A percentile compares a stretch with the other conserved stretches of the same genome.
phyloP scores from a whole-genome alignment of 2,888 invertebrate species.

The Volucella zonaria region DNA sequence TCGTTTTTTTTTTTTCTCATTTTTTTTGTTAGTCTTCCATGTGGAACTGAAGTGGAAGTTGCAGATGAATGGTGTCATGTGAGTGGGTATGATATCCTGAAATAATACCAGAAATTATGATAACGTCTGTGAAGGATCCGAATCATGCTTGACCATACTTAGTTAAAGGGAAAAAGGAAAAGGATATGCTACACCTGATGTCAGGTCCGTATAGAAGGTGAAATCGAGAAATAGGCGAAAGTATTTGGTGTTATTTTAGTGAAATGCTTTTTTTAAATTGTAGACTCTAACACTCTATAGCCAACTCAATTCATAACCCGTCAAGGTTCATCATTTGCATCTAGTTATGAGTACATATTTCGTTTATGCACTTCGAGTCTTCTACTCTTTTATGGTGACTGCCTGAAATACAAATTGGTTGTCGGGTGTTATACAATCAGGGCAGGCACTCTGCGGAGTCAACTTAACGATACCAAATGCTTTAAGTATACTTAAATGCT shows the following conservation, averaged over 20 bases:
- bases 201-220: conserved; percentile 51
- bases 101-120: conserved; percentile 70
- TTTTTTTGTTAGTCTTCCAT: background rate
- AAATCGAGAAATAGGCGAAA: conserved; percentile 40
- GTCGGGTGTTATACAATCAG: too few relatives aligned
- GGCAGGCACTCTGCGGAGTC: too few relatives aligned
- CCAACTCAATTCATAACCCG: too few relatives aligned
- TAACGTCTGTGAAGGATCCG: conserved; percentile 49
- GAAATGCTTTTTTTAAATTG: too few relatives aligned
- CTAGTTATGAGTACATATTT: too few relatives aligned
- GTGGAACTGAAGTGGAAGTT: background rate
- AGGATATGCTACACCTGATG: conserved; percentile 33
- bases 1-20: background rate
- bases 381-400: too few relatives aligned
- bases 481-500: too few relatives aligned
- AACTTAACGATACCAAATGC: too few relatives aligned
- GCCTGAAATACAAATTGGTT: too few relatives aligned
- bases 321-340: too few relatives aligned
- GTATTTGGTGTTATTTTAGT: background rate
- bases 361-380: too few relatives aligned
- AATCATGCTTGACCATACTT: conserved; percentile 51
- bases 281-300: too few relatives aligned
- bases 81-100: conserved; percentile 63
- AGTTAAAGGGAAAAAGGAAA: conserved; percentile 11
- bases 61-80: conserved; percentile 59